Conservation (phyloP, 1,140 invertebrate genomes). For the Neodiprion pinetum region DNA sequence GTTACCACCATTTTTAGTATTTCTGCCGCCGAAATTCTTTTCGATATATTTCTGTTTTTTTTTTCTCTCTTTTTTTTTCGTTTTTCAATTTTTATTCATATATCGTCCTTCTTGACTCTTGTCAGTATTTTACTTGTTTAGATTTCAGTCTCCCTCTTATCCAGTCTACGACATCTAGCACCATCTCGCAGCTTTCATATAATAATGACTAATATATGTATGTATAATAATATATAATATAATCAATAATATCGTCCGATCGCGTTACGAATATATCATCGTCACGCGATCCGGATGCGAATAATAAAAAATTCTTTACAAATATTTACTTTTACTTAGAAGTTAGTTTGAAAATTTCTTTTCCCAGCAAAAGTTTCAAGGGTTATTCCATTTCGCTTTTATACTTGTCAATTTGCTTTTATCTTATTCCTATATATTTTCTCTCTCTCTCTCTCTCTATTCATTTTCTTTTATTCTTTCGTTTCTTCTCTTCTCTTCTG, state of each 20-base stretch:
- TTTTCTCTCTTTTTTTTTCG: background rate
- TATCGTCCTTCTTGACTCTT: no score
- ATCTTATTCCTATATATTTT: slow-evolving; percentile 19
- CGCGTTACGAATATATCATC: no score
- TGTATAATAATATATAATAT: no score
- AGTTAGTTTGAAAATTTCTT: background rate
- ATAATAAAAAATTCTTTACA: background rate
- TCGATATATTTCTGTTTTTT: background rate
- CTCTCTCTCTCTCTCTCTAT: slow-evolving; percentile 10
- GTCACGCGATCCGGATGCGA: no score
- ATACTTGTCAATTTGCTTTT: background rate
- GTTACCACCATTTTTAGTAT: slow-evolving; percentile 14
- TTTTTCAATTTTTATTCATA: no score
- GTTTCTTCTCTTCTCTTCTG: slow-evolving; percentile 23
- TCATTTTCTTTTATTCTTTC: background rate
- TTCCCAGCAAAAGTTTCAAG: no score
- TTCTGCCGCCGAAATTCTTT: background rate
- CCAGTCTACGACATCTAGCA: slow-evolving; percentile 48
- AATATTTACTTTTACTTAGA: background rate
- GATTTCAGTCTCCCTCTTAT: slow-evolving; percentile 52
- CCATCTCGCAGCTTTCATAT: slow-evolving; percentile 38
- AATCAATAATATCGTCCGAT: no score
- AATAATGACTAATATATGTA: background rate
- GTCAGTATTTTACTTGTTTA: background rate
- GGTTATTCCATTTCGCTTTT: no score